Conservation (phyloP, 2,113 vertebrate genomes). For the Phalacrocorax carbo region DNA sequence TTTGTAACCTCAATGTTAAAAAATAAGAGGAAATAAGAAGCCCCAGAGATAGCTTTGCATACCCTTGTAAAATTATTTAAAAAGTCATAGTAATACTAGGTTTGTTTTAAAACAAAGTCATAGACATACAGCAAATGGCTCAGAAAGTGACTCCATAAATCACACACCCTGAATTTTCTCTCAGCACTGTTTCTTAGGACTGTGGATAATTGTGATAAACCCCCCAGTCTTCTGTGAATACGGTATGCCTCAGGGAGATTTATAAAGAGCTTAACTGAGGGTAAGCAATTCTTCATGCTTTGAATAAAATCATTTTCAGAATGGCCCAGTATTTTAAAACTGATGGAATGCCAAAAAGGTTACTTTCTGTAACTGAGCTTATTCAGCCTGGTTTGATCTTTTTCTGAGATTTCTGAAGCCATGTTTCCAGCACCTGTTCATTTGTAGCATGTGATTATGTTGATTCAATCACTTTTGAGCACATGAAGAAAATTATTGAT, state of each 20-base stretch:
- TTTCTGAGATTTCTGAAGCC: background rate
- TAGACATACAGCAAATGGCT: background rate
- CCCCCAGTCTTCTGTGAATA: background rate
- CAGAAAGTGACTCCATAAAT: background rate
- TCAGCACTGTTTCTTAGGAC: background rate
- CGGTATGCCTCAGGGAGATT: background rate
- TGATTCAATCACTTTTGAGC: slow-evolving; percentile 16
- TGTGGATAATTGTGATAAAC: background rate
- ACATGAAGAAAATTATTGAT: slow-evolving; percentile 22
- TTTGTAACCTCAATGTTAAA: background rate
- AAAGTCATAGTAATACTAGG: background rate
- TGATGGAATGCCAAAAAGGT: background rate
- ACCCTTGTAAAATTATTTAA: background rate
- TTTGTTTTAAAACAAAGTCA: background rate
- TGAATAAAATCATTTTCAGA: background rate
- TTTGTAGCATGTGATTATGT: background rate
- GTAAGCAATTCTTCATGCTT: background rate
- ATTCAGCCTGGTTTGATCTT: background rate
- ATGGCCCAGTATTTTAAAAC: background rate
- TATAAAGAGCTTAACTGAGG: background rate
- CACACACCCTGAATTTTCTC: background rate
- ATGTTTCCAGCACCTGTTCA: slow-evolving; percentile 17
- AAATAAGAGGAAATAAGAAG: background rate
- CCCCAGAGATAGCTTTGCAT: background rate
- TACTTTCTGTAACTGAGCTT: background rate